Base-by-base conservation (phyloP, 1,140 invertebrate species). In the Nasonia vitripennis region DNA sequence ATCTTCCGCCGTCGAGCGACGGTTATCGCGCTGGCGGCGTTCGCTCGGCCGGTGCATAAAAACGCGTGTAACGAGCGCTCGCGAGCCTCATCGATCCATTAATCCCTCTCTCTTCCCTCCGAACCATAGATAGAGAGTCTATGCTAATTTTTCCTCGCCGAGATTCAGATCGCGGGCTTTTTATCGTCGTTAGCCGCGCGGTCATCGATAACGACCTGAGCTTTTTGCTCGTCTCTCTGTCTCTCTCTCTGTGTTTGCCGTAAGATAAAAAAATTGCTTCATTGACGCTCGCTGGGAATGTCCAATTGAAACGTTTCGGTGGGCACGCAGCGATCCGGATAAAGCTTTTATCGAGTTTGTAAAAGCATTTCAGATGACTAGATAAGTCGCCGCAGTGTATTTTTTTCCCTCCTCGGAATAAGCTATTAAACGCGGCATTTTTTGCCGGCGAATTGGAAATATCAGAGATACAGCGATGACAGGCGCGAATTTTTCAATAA, bases 31-130 rank as follows among this genome's bases (percentile, higher is more conserved):
- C 80, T 70, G 23, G 45, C 27, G 70, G 80, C 70, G 62, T 34
- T 62, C 55, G 55, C 6, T 62, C 55, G 55, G 3, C 31, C 7
- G n/a, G 11, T 73, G 80, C 27, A 74, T 82, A 82, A 82, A 82
- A 74, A 74, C 6, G 34, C 73, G 41, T 45, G 70, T 74, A 82
- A 74, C 70, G 45, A 82, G 45, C 17, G 80, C 45, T 74, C 55
- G 55, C 55, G 55, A 62, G 20, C 55, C 14, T 74, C 80, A 82
- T 82, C 37, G 45, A 82, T 74, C 37, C 70, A 74, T 82, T 82
- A 74, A 71, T 74, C 73, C 80, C 68, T 81, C 23, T 71, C 48
- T 51, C 48, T 17, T 12, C 2, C 12, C 48, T 14, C 48, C 48
- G 5, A 55, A 10, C 17, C 10, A 51, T 12, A 70, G 67, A 70